Evolutionary conservation across 2,113 vertebrate genomes (phyloP), one percentile per base, ranked within the genome.

Genomic region (Macquaria australasica): DNA sequence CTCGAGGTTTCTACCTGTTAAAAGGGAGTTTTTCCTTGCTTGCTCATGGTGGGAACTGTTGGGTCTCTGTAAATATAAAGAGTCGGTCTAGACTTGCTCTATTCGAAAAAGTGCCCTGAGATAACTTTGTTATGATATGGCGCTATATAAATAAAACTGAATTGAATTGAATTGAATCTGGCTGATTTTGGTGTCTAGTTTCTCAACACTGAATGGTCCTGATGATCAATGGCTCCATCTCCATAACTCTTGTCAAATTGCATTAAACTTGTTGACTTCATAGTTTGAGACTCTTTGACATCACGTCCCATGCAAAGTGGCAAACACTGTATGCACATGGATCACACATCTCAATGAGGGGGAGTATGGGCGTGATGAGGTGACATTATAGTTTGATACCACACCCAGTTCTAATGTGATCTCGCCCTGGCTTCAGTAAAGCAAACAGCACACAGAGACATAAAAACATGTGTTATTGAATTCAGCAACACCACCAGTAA

Each of bases 281-380:
- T 1, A 18, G 60, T 28, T 39, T 16, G 12, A 55, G 9, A 28
- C 39, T 66, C n/a, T 39, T n/a, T 39, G 37, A 75, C 39, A 1
- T 66, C 64, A 2, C 53, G 74, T n/a, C 43, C 31, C 90, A 91
- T 93, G 90, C 91, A 93, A 78, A 81, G 39, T 60, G n/a, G 28
- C 14, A n/a, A 51, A 77, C 41, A 69, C 60, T 20, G 31, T 37
- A 76, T 69, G 60, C 10, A 74, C 51, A 74, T 68, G 60, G 43
- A 53, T 45, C 48, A 73, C 48, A 85, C 43, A 64, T 81, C 21
- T 21, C 39, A 58, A 50, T 66, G 77, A 25, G 34, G 25, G n/a
- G 45, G 25, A 4, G 34, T 45, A 50, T 20, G 77, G n/a, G 16
- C 51, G 77, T 76, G 70, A 86, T 87, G 83, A 84, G 43, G 69